Evolutionary conservation across 2,113 vertebrate species (phyloP).

Genomic region (Seriola rivoliana): DNA sequence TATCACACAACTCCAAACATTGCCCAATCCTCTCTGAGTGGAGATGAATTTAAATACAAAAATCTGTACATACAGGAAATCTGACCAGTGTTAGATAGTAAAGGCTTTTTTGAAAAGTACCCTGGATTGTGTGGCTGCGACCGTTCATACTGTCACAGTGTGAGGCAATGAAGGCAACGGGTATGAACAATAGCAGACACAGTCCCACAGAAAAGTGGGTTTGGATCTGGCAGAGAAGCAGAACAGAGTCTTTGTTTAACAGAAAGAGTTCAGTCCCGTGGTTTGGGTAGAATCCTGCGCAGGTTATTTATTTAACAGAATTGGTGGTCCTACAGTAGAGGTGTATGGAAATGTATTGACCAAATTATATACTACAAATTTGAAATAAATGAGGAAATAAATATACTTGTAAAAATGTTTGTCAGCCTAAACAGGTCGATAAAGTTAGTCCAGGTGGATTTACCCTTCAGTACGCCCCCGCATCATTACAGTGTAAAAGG

Average conservation of each 20-base stretch:
- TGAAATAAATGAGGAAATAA: background rate
- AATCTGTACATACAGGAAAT: background rate
- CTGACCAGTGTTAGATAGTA: background rate
- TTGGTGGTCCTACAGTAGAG: constrained; percentile 35
- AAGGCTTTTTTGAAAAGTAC: background rate
- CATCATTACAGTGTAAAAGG: background rate
- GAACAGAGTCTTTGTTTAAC: constrained; percentile 65
- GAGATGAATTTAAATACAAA: background rate
- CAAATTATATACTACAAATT: background rate
- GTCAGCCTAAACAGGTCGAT: background rate
- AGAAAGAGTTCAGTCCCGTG: constrained; percentile 49
- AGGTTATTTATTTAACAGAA: constrained; percentile 43
- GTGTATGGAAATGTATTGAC: background rate
- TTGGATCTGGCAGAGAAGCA: constrained; percentile 67
- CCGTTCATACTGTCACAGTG: constrained; percentile 69
- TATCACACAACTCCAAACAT: background rate
- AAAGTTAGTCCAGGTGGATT: background rate
- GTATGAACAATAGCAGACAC: constrained; percentile 75
- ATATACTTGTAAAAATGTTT: background rate
- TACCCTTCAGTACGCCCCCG: background rate
- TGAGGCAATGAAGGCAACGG: constrained; percentile 64
- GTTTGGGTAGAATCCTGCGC: constrained; percentile 39
- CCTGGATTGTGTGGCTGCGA: constrained; percentile 40
- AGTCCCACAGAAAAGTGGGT: constrained; percentile 49
- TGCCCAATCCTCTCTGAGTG: background rate